These are phyloP conservation scores for Drosophila tanythrix DNA, from an alignment of 2,888 invertebrate genomes.

Conservation along the genomic window DNA sequence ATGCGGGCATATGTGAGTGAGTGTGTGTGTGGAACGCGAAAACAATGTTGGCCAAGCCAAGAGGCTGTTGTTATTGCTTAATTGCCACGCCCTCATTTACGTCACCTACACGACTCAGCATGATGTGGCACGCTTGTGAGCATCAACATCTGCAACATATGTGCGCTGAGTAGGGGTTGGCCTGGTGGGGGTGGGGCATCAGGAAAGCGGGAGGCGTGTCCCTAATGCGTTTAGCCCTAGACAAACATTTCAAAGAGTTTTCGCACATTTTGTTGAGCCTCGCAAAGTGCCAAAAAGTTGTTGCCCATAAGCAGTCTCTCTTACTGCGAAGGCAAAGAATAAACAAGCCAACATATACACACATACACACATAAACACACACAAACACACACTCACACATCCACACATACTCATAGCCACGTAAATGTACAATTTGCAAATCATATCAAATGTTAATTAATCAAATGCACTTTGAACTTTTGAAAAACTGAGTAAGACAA, in stretches of 20 bases:
- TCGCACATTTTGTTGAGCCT: conserved; percentile 35
- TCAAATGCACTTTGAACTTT: neutral
- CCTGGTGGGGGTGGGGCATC: neutral
- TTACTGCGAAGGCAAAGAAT: conserved; percentile 32
- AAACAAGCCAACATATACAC: conserved; percentile 20
- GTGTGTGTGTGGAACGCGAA: conserved; percentile 31
- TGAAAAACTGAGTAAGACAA: neutral
- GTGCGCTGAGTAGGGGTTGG: neutral
- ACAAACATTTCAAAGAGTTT: conserved; percentile 52
- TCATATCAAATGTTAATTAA: neutral
- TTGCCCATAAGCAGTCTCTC: conserved; percentile 22
- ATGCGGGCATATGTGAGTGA: neutral
- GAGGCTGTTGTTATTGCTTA: conserved; percentile 47
- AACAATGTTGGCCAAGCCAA: conserved; percentile 32
- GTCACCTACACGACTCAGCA: conserved; percentile 37
- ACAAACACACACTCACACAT: too few species aligned
- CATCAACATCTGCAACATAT: conserved; percentile 51
- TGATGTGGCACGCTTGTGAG: conserved; percentile 65
- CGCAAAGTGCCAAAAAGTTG: conserved; percentile 35
- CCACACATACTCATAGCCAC: neutral
- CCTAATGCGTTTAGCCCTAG: conserved; percentile 54
- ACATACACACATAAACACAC: neutral
- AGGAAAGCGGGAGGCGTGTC: conserved; percentile 6
- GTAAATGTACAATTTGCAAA: neutral
- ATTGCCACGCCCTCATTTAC: conserved; percentile 61